phyloP scores from a whole-genome alignment of 2,888 invertebrate species.

The Leucoptera coffeella region DNA sequence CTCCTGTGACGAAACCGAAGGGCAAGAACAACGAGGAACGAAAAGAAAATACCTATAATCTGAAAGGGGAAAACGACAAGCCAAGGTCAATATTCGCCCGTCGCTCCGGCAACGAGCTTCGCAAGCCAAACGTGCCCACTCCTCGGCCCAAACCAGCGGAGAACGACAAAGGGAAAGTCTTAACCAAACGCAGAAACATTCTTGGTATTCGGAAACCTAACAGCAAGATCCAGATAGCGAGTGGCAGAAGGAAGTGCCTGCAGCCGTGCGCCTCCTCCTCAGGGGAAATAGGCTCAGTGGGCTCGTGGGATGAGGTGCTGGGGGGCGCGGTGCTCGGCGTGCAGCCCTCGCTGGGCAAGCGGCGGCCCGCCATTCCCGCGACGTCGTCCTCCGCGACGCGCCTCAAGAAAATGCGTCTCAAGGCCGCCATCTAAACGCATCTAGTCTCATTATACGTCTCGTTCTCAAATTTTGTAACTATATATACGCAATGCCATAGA shows the following conservation, averaged over 20 bases:
- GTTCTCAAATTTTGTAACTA: too few relatives aligned
- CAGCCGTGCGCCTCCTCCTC: too few relatives aligned
- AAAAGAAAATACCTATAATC: too few relatives aligned
- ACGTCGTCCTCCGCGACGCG: slow-evolving; percentile 7
- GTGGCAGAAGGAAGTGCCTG: slow-evolving; percentile 16
- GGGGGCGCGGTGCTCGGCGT: slow-evolving; percentile 16
- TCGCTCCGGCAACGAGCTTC: slow-evolving; percentile 25
- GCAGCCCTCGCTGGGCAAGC: slow-evolving; percentile 28
- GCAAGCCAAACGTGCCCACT: slow-evolving; percentile 26
- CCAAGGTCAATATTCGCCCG: slow-evolving; percentile 16
- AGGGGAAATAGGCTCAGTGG: too few relatives aligned
- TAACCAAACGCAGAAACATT: slow-evolving; percentile 30
- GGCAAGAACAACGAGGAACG: slow-evolving; percentile 34
- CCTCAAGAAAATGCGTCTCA: slow-evolving; percentile 39
- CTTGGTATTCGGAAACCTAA: slow-evolving; percentile 36
- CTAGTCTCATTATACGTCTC: too few relatives aligned
- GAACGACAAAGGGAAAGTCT: slow-evolving; percentile 28
- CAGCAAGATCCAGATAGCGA: slow-evolving; percentile 21
- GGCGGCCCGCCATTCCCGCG: slow-evolving; percentile 19
- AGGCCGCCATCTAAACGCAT: slow-evolving; percentile 32
- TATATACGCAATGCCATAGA: too few relatives aligned
- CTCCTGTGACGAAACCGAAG: too few relatives aligned
- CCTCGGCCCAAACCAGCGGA: slow-evolving; percentile 17
- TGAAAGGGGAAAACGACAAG: not conserved
- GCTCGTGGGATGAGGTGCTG: too few relatives aligned